Evolutionary conservation across 2,113 vertebrate species (phyloP), one percentile per base, ranked within the genome.

Genomic region (Pholis gunnellus): DNA sequence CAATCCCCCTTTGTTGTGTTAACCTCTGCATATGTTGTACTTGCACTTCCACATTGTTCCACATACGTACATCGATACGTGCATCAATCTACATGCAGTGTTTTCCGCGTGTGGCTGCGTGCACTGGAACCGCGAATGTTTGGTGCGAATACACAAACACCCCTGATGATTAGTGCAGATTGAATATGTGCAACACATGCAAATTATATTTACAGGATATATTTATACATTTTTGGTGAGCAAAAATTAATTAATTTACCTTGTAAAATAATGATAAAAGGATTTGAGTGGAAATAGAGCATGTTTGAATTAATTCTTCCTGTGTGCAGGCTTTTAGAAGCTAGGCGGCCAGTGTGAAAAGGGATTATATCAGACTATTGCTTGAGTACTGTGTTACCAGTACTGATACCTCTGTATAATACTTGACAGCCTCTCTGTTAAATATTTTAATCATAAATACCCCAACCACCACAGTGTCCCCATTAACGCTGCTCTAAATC

Each of bases 371-470:
- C 69, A 68, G 69, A 46, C 75, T 68, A 79, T 81, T 85, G 77
- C 63, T 79, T 68, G 63, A 84, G 48, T 61, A 75, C 75, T 66
- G 64, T 83, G 74, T 78, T 38, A 75, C 57, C 74, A 69, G 56
- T 34, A 40, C 74, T 85, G 75, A 89, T 79, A 81, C 77, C 66
- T 34, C 83, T 81, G 75, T 75, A 75, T 78, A 87, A 92, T 82
- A 69, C 75, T 82, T 73, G 68, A 83, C 36, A 85, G 73, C 75
- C 65, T 31, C 63, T 72, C 40, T 71, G 80, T 87, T 92, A 72
- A 86, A 89, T 90, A 84, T 89, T 90, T 85, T 78, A 88, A 88
- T 90, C 87, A 88, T 71, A 87, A 90, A 90, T 80, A 87, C 61
- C 86, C 76, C 69, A 82, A 85, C 76, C 54, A 74, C 57, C 75